phyloP scores from a whole-genome alignment of 2,888 invertebrate genomes.

The Volucella zonaria region DNA sequence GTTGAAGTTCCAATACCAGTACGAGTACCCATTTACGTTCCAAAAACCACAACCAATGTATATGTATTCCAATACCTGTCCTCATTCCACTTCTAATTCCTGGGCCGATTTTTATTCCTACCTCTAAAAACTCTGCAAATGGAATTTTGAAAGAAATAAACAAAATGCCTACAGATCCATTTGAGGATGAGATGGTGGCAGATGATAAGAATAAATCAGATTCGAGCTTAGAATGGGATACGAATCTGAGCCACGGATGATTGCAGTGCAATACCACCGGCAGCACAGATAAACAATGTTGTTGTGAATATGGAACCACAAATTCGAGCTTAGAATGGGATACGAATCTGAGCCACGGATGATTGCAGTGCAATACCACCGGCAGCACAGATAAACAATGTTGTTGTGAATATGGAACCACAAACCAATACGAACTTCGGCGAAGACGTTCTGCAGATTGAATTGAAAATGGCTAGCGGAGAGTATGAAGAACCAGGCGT shows the following conservation, averaged over 20 bases:
- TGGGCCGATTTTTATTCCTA: constrained; percentile 94
- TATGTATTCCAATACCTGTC: constrained; percentile 94
- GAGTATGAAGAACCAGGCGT: constrained; percentile 92
- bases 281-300: constrained; percentile 77
- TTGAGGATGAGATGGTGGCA: constrained; percentile 96
- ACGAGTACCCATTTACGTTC: constrained; percentile 94
- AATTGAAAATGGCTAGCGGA: too few relatives aligned
- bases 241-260: constrained; percentile 84
- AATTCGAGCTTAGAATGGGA: too few relatives aligned
- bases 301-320: constrained; percentile 79
- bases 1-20: too few relatives aligned
- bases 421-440: constrained; percentile 86
- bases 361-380: constrained; percentile 84
- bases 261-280: constrained; percentile 83
- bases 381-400: constrained; percentile 77
- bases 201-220: constrained; percentile 91
- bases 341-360: constrained; percentile 84
- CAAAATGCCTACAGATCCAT: constrained; percentile 95
- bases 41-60: constrained; percentile 92
- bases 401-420: constrained; percentile 78
- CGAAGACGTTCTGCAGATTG: constrained; percentile 93
- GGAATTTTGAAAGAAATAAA: constrained; percentile 95
- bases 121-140: constrained; percentile 92
- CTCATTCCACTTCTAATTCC: constrained; percentile 95
- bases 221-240: constrained; percentile 89